Percentiles rank a stretch among this genome's conserved stretches.
Evolutionary conservation across 2,113 vertebrate species (phyloP).

Genomic region (Psettodes erumei): DNA sequence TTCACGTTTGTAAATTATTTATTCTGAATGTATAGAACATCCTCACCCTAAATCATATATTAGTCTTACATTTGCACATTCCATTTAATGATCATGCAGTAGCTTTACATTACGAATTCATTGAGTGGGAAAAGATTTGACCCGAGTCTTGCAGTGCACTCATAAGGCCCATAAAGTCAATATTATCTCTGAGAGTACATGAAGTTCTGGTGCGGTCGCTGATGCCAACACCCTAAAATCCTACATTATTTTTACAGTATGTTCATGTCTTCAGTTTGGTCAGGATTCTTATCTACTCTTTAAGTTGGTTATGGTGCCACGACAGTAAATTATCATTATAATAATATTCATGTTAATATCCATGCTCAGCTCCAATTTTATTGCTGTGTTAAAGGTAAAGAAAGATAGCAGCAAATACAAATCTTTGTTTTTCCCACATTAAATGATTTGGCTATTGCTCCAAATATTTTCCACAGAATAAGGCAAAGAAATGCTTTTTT

Average conservation of each 20-base stretch:
- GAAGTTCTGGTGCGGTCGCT: conserved; percentile 4
- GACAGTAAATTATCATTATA: conserved; percentile 10
- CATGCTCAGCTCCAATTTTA: not conserved
- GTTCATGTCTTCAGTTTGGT: not conserved
- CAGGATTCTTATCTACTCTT: not conserved
- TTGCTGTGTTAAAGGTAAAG: conserved; percentile 1
- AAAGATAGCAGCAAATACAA: conserved; percentile 4
- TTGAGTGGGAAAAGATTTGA: conserved; percentile 44
- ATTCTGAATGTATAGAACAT: conserved; percentile 46
- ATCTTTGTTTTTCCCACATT: not conserved
- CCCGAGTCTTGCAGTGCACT: conserved; percentile 28
- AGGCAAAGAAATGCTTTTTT: not conserved
- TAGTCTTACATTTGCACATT: conserved; percentile 66
- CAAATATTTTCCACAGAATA: not conserved
- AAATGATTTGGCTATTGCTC: not conserved
- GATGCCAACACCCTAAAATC: not conserved
- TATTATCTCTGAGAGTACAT: conserved; percentile 23
- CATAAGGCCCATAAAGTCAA: conserved; percentile 26
- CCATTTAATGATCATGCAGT: conserved; percentile 46
- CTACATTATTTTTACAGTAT: conserved; percentile 3
- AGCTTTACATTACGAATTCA: conserved; percentile 51
- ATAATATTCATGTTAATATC: conserved; percentile 17
- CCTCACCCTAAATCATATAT: conserved; percentile 56
- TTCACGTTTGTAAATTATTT: conserved; percentile 55
- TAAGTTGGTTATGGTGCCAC: not conserved